Percentiles rank a stretch among this genome's conserved stretches.
Conservation (phyloP, 2,797 vertebrate species). For the Australoheros facetus region DNA sequence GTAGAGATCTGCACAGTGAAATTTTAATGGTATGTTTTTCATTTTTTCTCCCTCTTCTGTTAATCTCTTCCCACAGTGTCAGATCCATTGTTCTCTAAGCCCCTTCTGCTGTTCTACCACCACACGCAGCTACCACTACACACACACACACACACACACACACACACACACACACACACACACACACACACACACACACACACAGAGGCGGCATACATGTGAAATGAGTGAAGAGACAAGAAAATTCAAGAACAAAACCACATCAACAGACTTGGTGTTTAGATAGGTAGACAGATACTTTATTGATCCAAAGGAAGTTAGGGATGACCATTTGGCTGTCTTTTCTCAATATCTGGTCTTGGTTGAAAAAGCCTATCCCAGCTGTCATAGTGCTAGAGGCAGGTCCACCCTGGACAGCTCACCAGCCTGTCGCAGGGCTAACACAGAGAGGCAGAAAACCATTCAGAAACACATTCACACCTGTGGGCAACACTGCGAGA, state of each 20-base stretch:
- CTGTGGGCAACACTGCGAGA: too few relatives aligned
- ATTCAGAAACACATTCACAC: too few relatives aligned
- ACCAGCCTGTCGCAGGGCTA: too few relatives aligned
- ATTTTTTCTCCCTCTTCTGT: slow-evolving; percentile 10
- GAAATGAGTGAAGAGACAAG: background rate
- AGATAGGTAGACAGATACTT: too few relatives aligned
- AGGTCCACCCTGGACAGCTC: too few relatives aligned
- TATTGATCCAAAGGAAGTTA: too few relatives aligned
- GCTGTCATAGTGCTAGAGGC: too few relatives aligned
- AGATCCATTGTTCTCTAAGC: slow-evolving; percentile 55
- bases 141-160: background rate
- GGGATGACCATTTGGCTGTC: too few relatives aligned
- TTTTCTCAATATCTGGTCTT: too few relatives aligned
- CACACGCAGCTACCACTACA: too few relatives aligned
- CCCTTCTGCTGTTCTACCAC: slow-evolving; percentile 61
- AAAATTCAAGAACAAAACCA: background rate
- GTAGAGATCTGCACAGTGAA: background rate
- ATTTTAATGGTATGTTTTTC: slow-evolving; percentile 9
- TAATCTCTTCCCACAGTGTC: slow-evolving; percentile 54
- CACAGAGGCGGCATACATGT: background rate
- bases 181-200: background rate
- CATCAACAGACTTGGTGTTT: background rate
- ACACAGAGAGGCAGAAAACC: too few relatives aligned
- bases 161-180: background rate
- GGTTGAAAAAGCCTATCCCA: too few relatives aligned